These are phyloP conservation scores for Indicator indicator DNA, from an alignment of 2,113 vertebrate species.

Conservation along the genomic window DNA sequence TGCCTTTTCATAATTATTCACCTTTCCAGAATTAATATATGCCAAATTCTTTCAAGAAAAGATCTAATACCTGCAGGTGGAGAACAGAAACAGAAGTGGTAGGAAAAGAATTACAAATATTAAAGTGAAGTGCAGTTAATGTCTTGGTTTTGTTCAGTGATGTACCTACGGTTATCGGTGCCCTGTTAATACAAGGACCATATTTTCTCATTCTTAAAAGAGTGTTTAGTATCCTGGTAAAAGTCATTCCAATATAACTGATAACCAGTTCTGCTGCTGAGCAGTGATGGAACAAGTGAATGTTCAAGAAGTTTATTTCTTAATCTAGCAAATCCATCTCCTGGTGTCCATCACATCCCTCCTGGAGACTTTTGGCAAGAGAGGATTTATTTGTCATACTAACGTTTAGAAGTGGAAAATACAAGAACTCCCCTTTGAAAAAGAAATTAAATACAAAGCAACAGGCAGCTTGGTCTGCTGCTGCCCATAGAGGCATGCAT, in stretches of 20 bases:
- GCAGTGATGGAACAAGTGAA: not conserved
- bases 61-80: conserved; percentile 16
- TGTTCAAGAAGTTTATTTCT: conserved; percentile 1
- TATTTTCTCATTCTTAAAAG: not conserved
- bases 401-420: not conserved
- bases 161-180: not conserved
- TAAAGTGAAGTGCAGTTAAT: not conserved
- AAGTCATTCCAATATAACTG: not conserved
- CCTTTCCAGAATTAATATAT: conserved; percentile 51
- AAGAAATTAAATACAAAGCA: not conserved
- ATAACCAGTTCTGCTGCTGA: not conserved
- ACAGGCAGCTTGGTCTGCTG: not conserved
- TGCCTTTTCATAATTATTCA: conserved; percentile 65
- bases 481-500: not conserved
- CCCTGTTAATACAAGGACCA: not conserved
- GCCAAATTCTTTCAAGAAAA: conserved; percentile 30
- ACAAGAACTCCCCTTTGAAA: conserved; percentile 1
- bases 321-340: not conserved
- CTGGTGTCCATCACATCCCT: conserved; percentile 9
- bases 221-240: not conserved
- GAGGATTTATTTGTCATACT: not conserved
- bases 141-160: not conserved
- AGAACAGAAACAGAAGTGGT: conserved; percentile 27
- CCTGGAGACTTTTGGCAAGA: not conserved
- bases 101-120: not conserved